Evolutionary conservation across 92 coral and sea anemone species (phyloP), one percentile per base, ranked within the genome.

Genomic region (Chrysogorgia sp.): DNA sequence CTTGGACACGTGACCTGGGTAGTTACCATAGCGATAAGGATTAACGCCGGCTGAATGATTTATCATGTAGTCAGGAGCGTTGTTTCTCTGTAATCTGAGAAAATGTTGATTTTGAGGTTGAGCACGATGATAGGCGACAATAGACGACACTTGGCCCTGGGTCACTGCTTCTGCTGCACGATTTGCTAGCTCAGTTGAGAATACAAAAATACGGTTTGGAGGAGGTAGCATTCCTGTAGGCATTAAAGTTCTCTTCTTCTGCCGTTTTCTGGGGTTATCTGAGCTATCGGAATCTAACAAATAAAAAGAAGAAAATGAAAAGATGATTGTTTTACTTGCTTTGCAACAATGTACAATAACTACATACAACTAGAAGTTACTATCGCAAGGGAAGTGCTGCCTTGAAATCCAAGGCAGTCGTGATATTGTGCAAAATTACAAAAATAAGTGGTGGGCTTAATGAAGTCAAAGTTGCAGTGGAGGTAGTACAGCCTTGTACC

Each of bases 181-280:
- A 74, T 96, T 96, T 10, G 99, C 99, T n/a, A 96, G 85, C 33
- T 82, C 90, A n/a, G 99, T 96, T 52, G 99, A 96, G 81, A 96
- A 96, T 65, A 96, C 90, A 80, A 87, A 96, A 23, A 90, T 86
- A 32, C 88, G 83, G 48, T 84, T 81, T 58, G 97, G 88, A 63
- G 90, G 91, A 6, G 92, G 92, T 14, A 93, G 92, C 41, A 85
- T 79, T 6, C 90, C 88, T 58, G 86, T 82, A 63, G 90, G 97
- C 12, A 81, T 60, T 24, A 87, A 17, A 35, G 82, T 86, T 53
- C 76, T 67, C 81, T 91, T 91, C 77, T 82, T 90, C 40, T 82
- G 85, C 22, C 86, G 86, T 56, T 88, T 91, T 75, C 84, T 90
- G 7, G 99, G 99, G 7, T 90, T 90, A 72, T 96, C 99, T 10